These are phyloP conservation scores for Trilocha varians DNA, from an alignment of 2,888 invertebrate species.

Conservation along the genomic window DNA sequence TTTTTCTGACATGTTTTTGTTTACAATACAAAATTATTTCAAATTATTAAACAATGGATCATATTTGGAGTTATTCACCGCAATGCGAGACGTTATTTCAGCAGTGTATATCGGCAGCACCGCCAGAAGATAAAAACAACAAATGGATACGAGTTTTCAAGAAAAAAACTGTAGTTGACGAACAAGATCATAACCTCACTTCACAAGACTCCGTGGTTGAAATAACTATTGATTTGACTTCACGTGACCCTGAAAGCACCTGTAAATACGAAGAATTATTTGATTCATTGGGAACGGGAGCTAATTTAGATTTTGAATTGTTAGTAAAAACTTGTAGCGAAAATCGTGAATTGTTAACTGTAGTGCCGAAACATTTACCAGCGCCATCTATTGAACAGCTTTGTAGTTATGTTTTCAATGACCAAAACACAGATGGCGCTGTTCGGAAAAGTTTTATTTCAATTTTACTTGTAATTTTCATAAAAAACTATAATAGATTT, in stretches of 20 bases:
- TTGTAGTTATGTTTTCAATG: constrained; percentile 26
- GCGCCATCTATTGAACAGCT: constrained; percentile 26
- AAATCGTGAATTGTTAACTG: constrained; percentile 18
- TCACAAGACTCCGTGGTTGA: constrained; percentile 1
- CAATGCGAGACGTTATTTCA: constrained; percentile 22
- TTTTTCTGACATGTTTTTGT: no score
- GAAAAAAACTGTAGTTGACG: constrained; percentile 11
- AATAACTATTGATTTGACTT: constrained; percentile 6
- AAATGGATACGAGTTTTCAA: constrained; percentile 34
- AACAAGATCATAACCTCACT: constrained; percentile 5
- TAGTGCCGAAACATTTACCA: constrained; percentile 29
- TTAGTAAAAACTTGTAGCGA: constrained; percentile 27
- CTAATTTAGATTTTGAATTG: constrained; percentile 18
- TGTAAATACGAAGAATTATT: constrained; percentile 20
- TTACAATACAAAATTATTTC: constrained; percentile 2
- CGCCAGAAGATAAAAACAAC: constrained; percentile 21
- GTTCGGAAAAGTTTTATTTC: constrained; percentile 24
- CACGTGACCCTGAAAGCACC: constrained; percentile 5
- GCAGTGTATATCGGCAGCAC: constrained; percentile 23
- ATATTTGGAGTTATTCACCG: constrained; percentile 34
- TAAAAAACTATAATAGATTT: constrained; percentile 26
- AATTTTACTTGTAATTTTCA: constrained; percentile 30
- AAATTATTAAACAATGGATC: constrained; percentile 21
- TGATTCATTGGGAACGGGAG: constrained; percentile 27
- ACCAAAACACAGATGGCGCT: constrained; percentile 10